Base-by-base conservation (phyloP, 1,140 invertebrate species). In the Globodera rostochiensis region DNA sequence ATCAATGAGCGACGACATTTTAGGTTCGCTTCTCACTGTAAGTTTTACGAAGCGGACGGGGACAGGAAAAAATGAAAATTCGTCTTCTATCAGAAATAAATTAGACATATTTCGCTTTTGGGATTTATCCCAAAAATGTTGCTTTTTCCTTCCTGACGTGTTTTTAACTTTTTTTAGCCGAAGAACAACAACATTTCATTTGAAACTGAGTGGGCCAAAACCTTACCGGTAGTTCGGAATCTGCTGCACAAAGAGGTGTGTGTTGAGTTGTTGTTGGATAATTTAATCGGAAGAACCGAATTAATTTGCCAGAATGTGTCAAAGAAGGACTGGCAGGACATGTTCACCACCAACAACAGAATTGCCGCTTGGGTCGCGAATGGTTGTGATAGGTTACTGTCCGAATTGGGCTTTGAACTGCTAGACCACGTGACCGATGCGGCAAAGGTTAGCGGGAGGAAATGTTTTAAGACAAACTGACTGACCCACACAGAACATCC, bases 241-340 rank as follows among this genome's bases (percentile, higher is more conserved):
- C 50, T 84, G 80, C 75, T 84, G 6, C 60, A 83, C 57, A 70
- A 64, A 78, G 25, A 78, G 46, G 77, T 70, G 53, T 25, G 71
- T 45, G 21, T 79, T n/a, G 74, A 13, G 50, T 19, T 25, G 15
- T 19, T 67, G n/a, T 4, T 80, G 13, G 57, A 80, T 36, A 36
- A 36, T 36, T 36, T 36, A 36, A 36, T 36, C 36, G 36, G 36
- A 36, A 3, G 36, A 36, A 1, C 36, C 36, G 36, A 36, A 46
- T 67, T 80, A 11, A 66, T 82, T 21, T 21, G 64, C 74, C 75
- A 86, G 85, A 87, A 86, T 83, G 86, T 86, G 36, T 73, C 79
- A 1, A 88, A 86, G 80, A 46, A 36, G 25, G 86, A 87, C 77
- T 86, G 85, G 85, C 85, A 86, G 19, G 85, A 87, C 53, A 70